Evolutionary conservation across 2,888 invertebrate species (phyloP).

Genomic region (Drosophila multiciliata): DNA sequence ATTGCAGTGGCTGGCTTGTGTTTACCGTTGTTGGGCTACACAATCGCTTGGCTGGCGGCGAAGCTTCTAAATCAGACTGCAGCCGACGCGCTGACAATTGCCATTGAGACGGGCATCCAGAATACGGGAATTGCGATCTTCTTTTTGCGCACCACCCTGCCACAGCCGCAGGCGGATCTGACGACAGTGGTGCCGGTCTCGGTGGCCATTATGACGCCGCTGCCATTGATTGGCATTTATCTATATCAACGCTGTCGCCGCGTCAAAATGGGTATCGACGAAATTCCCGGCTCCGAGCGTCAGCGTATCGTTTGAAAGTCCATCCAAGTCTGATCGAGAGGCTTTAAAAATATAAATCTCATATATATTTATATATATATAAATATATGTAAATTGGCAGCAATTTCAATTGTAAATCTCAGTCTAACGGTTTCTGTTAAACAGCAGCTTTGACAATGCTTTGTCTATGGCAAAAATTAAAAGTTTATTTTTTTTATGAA

Average conservation of each 20-base stretch:
- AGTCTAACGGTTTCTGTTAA: not conserved
- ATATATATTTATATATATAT: not conserved
- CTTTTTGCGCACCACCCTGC: conserved; percentile 91
- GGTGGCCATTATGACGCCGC: conserved; percentile 96
- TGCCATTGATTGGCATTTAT: conserved; percentile 90
- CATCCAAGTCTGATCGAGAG: not conserved
- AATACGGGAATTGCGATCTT: conserved; percentile 97
- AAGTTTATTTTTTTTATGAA: not conserved
- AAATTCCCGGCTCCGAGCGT: conserved; percentile 36
- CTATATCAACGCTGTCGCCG: conserved; percentile 81
- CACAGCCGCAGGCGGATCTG: conserved; percentile 94
- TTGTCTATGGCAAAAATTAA: not conserved
- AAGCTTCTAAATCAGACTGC: conserved; percentile 87
- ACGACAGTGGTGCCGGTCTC: conserved; percentile 96
- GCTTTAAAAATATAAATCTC: not conserved
- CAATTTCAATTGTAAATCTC: not conserved
- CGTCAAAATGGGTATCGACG: conserved; percentile 25
- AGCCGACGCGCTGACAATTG: conserved; percentile 92
- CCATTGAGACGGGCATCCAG: conserved; percentile 96
- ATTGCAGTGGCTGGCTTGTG: conserved; percentile 92
- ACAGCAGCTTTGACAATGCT: not conserved
- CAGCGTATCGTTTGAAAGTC: conserved; percentile 56
- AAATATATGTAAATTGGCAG: not conserved
- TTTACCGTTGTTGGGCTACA: conserved; percentile 93
- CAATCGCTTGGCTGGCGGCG: conserved; percentile 89